Conservation (phyloP, 2,888 invertebrate genomes). For the Diarsia rubi region DNA sequence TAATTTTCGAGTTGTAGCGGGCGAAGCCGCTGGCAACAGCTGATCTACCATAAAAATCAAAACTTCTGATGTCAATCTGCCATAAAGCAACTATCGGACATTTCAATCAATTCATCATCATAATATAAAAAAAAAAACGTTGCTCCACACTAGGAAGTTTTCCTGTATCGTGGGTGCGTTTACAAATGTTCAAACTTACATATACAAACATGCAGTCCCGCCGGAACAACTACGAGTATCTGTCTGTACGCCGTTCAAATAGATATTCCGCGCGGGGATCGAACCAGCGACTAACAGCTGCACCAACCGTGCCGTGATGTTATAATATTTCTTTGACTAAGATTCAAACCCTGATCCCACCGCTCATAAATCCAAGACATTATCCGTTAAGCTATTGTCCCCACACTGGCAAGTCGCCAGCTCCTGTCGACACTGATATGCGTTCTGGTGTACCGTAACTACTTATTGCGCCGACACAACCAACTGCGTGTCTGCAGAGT, state of each 20-base stretch:
- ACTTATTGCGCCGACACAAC: slow-evolving; percentile 29
- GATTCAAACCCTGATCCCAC: slow-evolving; percentile 14
- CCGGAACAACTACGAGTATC: too few relatives aligned
- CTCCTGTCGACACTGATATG: slow-evolving; percentile 54
- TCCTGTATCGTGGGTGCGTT: too few relatives aligned
- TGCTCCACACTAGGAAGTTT: too few relatives aligned
- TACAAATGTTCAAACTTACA: too few relatives aligned
- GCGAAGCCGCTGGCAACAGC: too few relatives aligned
- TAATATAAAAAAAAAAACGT: too few relatives aligned
- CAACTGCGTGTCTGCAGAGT: slow-evolving; percentile 9
- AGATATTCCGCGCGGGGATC: too few relatives aligned
- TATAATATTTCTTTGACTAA: background rate
- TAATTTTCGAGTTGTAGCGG: too few relatives aligned
- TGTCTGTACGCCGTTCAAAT: too few relatives aligned
- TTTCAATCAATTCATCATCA: background rate
- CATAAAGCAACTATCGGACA: background rate
- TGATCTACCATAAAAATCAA: background rate
- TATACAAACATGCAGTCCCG: too few relatives aligned
- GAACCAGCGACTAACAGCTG: too few relatives aligned
- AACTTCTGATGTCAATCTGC: background rate
- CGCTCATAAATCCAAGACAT: slow-evolving; percentile 15
- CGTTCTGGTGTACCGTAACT: slow-evolving; percentile 38
- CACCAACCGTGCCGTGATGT: too few relatives aligned
- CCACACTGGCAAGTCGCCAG: slow-evolving; percentile 45
- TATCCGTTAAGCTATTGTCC: background rate